Percentiles rank a stretch among this genome's conserved stretches.
These are phyloP conservation scores for Drosophila recens DNA, from an alignment of 2,888 invertebrate species.

Conservation along the genomic window DNA sequence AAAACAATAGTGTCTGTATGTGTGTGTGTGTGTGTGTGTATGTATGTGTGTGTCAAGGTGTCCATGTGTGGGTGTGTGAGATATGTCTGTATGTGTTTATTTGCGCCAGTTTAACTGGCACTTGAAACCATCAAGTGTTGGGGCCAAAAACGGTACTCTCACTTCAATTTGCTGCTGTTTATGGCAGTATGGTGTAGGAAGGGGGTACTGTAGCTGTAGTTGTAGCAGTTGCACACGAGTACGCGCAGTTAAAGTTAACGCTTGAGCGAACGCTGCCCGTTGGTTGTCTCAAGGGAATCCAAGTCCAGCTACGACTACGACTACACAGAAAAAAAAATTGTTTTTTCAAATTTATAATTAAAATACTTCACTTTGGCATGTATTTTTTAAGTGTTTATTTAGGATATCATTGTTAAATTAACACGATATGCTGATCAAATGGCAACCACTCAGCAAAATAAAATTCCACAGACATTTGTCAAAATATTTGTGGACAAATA, in stretches of 20 bases:
- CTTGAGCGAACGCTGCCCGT: constrained; percentile 55
- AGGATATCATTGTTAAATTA: no score
- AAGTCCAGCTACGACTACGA: constrained; percentile 4
- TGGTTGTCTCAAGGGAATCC: constrained; percentile 24
- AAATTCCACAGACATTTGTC: no score
- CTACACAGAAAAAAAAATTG: not conserved
- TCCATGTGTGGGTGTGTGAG: constrained; percentile 25
- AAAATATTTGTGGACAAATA: no score
- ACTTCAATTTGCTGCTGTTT: constrained; percentile 43
- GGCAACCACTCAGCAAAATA: no score
- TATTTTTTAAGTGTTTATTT: no score
- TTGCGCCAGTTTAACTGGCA: constrained; percentile 52
- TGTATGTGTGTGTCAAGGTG: not conserved
- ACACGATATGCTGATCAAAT: no score
- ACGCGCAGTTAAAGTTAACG: constrained; percentile 57
- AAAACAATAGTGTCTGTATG: constrained; percentile 1
- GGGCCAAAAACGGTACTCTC: constrained; percentile 54
- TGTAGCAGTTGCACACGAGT: constrained; percentile 56
- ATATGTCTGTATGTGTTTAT: constrained; percentile 19
- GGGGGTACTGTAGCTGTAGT: constrained; percentile 4
- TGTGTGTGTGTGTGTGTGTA: constrained; percentile 3
- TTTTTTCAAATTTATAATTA: no score
- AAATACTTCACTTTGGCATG: no score
- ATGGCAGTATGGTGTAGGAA: not conserved
- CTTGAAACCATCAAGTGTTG: constrained; percentile 49